These are phyloP conservation scores for Phocides pigmalion DNA, from an alignment of 1,140 invertebrate genomes.

Conservation along the genomic window DNA sequence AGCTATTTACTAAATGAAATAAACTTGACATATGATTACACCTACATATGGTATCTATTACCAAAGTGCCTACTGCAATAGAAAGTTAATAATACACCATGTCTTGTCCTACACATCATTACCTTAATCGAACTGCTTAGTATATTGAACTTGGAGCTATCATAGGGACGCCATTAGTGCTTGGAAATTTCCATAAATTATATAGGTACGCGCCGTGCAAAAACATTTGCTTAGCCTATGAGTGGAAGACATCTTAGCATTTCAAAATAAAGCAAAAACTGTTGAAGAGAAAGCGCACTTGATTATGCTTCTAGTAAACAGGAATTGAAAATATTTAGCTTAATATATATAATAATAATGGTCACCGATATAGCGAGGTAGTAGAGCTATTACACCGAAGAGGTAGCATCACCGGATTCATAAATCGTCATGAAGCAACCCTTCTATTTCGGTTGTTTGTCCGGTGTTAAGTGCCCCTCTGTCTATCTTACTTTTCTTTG, in stretches of 20 bases:
- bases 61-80: conserved; percentile 9
- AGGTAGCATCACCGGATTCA: too few relatives aligned
- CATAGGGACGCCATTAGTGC: conserved; percentile 28
- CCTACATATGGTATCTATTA: neutral
- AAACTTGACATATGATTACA: too few relatives aligned
- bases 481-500: too few relatives aligned
- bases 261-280: conserved; percentile 23
- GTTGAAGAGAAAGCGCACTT: conserved; percentile 38
- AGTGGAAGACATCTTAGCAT: conserved; percentile 6
- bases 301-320: conserved; percentile 22
- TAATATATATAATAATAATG: too few relatives aligned
- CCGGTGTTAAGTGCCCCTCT: too few relatives aligned
- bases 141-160: conserved; percentile 23
- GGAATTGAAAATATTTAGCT: conserved; percentile 24
- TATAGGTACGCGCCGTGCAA: neutral
- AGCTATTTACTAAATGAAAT: too few relatives aligned
- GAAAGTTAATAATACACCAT: conserved; percentile 7
- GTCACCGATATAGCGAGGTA: too few relatives aligned
- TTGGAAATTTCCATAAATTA: conserved; percentile 30
- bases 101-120: conserved; percentile 24
- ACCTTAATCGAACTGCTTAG: conserved; percentile 25
- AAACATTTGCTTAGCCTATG: conserved; percentile 7
- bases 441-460: too few relatives aligned
- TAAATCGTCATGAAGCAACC: too few relatives aligned
- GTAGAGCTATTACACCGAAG: too few relatives aligned